These are phyloP conservation scores for Catamblyrhynchus diadema DNA, from an alignment of 2,797 vertebrate species.

Conservation along the genomic window DNA sequence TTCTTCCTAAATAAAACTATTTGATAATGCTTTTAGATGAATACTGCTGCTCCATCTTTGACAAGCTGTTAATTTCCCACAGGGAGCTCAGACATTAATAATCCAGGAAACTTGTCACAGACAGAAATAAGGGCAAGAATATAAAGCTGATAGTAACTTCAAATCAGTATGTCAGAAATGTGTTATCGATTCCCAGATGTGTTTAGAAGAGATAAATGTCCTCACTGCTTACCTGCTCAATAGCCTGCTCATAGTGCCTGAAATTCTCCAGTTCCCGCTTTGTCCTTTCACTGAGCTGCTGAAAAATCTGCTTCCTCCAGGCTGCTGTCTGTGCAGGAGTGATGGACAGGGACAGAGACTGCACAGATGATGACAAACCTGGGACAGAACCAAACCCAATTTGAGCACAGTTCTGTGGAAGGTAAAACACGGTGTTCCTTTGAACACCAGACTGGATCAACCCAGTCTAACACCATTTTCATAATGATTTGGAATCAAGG, in stretches of 20 bases:
- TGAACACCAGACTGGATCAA: background rate
- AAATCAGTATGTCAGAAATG: background rate
- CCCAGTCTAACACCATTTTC: background rate
- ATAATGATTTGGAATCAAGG: background rate
- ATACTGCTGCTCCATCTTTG: background rate
- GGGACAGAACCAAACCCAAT: background rate
- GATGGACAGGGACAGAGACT: slow-evolving; percentile 86
- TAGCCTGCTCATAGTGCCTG: slow-evolving; percentile 91
- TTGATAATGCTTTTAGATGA: background rate
- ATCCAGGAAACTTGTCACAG: background rate
- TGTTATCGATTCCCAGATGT: background rate
- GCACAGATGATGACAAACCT: slow-evolving; percentile 84
- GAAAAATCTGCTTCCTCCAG: slow-evolving; percentile 94
- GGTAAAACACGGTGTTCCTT: background rate
- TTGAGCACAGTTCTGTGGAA: background rate
- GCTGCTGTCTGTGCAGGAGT: slow-evolving; percentile 87
- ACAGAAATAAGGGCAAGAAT: background rate
- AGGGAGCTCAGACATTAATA: background rate
- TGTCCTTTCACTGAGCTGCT: slow-evolving; percentile 91
- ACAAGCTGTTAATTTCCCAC: background rate
- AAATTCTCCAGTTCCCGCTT: slow-evolving; percentile 93
- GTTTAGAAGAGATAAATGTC: background rate
- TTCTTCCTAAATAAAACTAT: background rate
- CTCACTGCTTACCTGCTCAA: slow-evolving; percentile 85
- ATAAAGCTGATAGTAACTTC: background rate